Conservation (phyloP, 2,888 invertebrate genomes). For the Tetragonisca angustula region DNA sequence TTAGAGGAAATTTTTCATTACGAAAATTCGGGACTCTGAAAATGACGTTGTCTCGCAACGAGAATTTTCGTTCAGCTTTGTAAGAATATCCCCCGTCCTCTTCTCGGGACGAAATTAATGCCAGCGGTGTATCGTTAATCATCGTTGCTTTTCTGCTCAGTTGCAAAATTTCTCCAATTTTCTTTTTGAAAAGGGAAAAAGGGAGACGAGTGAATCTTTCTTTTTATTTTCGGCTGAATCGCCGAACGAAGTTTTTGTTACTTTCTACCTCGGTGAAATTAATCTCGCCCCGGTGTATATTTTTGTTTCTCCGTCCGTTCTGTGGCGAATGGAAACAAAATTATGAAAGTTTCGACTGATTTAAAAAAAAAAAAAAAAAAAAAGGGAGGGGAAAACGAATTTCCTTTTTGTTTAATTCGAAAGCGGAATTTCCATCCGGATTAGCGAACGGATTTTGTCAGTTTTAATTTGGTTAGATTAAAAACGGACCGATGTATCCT, state of each 20-base stretch:
- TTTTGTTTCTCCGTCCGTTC: not conserved
- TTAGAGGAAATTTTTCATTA: no score
- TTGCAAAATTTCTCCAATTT: not conserved
- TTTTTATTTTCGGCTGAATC: not conserved
- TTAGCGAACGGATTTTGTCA: constrained; percentile 23
- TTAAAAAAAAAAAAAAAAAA: not conserved
- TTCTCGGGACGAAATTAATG: not conserved
- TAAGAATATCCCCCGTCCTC: no score
- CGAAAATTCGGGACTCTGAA: no score
- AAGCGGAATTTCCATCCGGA: constrained; percentile 13
- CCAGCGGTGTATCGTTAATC: not conserved
- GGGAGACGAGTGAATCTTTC: no score
- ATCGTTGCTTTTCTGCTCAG: not conserved
- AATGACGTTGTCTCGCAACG: no score
- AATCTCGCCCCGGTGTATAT: not conserved
- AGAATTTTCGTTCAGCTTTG: not conserved
- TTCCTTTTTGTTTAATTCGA: not conserved
- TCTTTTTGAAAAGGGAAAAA: not conserved
- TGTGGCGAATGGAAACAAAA: not conserved
- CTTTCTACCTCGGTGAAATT: not conserved
- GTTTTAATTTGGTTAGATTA: constrained; percentile 31
- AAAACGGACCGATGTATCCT: constrained; percentile 9
- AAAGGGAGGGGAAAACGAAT: not conserved
- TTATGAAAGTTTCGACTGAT: not conserved
- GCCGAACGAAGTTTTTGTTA: not conserved